These are phyloP conservation scores for Odontomachus brunneus DNA, from an alignment of 1,140 invertebrate genomes.

Conservation along the genomic window DNA sequence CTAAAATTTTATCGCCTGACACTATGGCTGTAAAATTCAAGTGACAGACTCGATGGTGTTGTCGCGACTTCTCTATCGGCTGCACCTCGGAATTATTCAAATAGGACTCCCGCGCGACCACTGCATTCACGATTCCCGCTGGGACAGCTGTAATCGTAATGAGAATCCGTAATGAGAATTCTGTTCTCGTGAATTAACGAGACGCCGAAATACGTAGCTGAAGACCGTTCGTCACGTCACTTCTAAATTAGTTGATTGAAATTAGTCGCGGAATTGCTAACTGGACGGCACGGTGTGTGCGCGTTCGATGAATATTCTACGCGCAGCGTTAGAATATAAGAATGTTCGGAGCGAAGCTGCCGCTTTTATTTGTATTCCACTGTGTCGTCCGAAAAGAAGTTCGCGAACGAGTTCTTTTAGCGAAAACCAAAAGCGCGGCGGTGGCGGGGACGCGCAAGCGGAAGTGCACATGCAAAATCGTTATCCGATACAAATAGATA, in stretches of 20 bases:
- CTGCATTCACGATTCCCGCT: not conserved
- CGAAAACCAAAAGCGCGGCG: not conserved
- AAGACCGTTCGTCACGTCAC: not conserved
- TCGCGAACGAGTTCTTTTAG: not conserved
- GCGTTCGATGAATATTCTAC: no score
- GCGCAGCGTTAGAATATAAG: no score
- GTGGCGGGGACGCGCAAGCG: constrained; percentile 33
- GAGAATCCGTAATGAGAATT: constrained; percentile 7
- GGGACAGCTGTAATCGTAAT: not conserved
- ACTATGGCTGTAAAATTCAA: constrained; percentile 3
- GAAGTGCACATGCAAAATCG: constrained; percentile 47
- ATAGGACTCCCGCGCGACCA: not conserved
- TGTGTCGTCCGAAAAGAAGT: not conserved
- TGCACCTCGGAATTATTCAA: constrained; percentile 3
- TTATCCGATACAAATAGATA: constrained; percentile 71
- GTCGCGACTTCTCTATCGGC: no score
- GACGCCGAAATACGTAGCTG: not conserved
- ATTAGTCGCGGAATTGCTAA: not conserved
- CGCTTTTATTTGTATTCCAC: not conserved
- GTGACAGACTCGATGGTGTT: not conserved
- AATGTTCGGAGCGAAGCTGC: no score
- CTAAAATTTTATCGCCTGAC: constrained; percentile 22
- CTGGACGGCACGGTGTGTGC: no score
- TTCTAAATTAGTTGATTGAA: constrained; percentile 32
- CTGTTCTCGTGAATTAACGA: constrained; percentile 18